A percentile compares a stretch with the other conserved stretches of the same genome.
Conservation (phyloP, 2,797 vertebrate genomes). For the Cuniculus paca region DNA sequence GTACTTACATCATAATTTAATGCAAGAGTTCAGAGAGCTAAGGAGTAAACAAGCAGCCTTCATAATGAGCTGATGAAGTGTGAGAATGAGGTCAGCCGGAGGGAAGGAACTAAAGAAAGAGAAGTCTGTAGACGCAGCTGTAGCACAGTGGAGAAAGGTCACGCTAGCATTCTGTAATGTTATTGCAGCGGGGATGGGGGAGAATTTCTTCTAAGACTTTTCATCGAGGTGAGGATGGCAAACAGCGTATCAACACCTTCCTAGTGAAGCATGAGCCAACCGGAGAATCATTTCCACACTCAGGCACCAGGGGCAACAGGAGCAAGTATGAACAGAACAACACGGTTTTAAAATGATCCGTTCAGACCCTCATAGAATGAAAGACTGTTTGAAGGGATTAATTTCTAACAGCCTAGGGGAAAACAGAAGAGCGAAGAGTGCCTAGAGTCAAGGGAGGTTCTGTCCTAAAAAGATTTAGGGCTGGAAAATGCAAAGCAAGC, state of each 20-base stretch:
- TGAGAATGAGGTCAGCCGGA: conserved; percentile 47
- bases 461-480: not conserved
- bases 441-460: not conserved
- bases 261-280: conserved; percentile 12
- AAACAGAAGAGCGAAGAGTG: not conserved
- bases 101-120: conserved; percentile 28
- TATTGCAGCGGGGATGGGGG: not conserved
- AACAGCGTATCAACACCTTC: conserved; percentile 50
- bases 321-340: conserved; percentile 53
- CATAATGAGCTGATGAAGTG: not conserved
- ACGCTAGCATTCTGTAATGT: conserved; percentile 53
- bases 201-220: conserved; percentile 16
- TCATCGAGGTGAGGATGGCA: conserved; percentile 55
- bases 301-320: not conserved
- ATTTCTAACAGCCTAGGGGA: not conserved
- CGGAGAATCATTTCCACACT: conserved; percentile 52
- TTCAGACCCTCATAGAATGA: conserved; percentile 21
- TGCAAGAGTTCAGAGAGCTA: not conserved
- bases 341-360: not conserved
- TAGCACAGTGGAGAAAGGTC: not conserved
- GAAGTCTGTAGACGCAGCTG: conserved; percentile 25
- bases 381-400: not conserved
- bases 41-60: conserved; percentile 23
- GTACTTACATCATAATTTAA: conserved; percentile 41
- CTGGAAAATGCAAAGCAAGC: not conserved